phyloP scores from a whole-genome alignment of 2,888 invertebrate genomes.

The Himalopsyche tibetana region DNA sequence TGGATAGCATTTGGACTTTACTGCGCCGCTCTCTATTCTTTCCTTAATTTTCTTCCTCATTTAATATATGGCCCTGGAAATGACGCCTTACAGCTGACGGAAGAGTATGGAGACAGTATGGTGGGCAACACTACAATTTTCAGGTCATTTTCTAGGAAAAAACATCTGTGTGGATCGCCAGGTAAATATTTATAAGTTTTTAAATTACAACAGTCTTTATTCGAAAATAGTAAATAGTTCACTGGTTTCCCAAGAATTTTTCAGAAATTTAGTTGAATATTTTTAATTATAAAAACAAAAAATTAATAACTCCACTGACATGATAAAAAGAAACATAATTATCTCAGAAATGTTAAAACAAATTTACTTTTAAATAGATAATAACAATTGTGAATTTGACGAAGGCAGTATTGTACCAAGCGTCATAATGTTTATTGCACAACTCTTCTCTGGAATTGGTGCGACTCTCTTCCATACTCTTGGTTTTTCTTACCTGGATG shows the following conservation, averaged over 20 bases:
- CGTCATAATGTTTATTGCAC: conserved; percentile 80
- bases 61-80: conserved; percentile 83
- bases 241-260: too few species aligned
- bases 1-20: conserved; percentile 82
- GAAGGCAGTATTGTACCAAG: conserved; percentile 80
- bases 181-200: conserved; percentile 66
- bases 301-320: too few species aligned
- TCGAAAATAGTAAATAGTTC: too few species aligned
- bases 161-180: conserved; percentile 76
- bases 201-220: neutral
- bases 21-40: conserved; percentile 80
- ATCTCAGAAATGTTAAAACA: too few species aligned
- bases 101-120: conserved; percentile 75
- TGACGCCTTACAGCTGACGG: conserved; percentile 80
- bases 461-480: conserved; percentile 83
- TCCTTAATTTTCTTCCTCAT: conserved; percentile 82
- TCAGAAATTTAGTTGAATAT: too few species aligned
- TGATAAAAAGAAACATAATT: too few species aligned
- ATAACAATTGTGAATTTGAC: conserved; percentile 73
- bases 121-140: conserved; percentile 27
- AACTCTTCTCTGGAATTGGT: conserved; percentile 84
- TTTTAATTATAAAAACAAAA: too few species aligned
- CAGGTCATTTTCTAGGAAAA: conserved; percentile 68
- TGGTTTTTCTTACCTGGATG: conserved; percentile 85
- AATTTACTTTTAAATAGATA: conserved; percentile 46